These are phyloP conservation scores for Stercorarius parasiticus DNA, from an alignment of 2,113 vertebrate species.

Conservation along the genomic window DNA sequence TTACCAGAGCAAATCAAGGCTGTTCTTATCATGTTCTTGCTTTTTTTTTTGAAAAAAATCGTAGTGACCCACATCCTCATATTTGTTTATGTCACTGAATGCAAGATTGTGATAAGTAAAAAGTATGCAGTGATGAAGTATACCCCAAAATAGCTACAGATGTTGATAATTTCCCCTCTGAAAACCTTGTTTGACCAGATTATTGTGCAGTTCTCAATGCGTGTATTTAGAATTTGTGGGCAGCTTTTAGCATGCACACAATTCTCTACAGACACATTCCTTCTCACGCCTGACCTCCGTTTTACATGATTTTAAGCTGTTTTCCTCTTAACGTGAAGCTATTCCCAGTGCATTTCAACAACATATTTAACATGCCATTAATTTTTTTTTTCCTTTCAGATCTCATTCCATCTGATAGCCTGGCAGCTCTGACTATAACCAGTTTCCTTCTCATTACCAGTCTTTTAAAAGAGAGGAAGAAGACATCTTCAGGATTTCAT, in stretches of 20 bases:
- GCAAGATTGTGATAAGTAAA: background rate
- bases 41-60: background rate
- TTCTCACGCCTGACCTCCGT: constrained; percentile 14
- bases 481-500: constrained; percentile 24
- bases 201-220: background rate
- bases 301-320: constrained; percentile 46
- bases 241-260: constrained; percentile 29
- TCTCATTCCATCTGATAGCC: constrained; percentile 54
- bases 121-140: background rate
- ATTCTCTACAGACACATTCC: constrained; percentile 41
- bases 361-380: constrained; percentile 59
- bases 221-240: background rate
- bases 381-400: constrained; percentile 35
- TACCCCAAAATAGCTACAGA: background rate
- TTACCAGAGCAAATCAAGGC: background rate
- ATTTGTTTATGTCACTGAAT: constrained; percentile 19
- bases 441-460: constrained; percentile 29
- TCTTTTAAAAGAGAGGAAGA: background rate
- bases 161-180: background rate
- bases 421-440: constrained; percentile 40
- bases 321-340: constrained; percentile 45
- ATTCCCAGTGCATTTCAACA: constrained; percentile 41
- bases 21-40: background rate
- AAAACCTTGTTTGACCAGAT: background rate
- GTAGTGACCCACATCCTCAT: constrained; percentile 9